These are phyloP conservation scores for Passer domesticus DNA, from an alignment of 2,113 vertebrate genomes.

Conservation along the genomic window DNA sequence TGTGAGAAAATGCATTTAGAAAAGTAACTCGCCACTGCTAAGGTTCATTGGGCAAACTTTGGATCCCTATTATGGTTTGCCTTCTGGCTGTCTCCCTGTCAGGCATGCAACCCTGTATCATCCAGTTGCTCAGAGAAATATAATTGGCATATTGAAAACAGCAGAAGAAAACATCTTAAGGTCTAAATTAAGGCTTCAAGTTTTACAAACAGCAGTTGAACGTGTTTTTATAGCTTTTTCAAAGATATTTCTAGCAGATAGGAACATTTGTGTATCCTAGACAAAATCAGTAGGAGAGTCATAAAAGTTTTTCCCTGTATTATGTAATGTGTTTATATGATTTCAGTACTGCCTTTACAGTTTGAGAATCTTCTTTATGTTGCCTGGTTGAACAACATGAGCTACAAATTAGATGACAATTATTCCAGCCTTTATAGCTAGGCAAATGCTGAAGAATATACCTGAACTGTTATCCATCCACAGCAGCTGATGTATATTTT, in stretches of 20 bases:
- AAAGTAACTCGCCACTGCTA: not conserved
- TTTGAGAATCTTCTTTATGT: not conserved
- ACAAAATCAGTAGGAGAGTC: not conserved
- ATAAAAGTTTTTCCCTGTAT: not conserved
- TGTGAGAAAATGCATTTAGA: not conserved
- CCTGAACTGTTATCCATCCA: not conserved
- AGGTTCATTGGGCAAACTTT: not conserved
- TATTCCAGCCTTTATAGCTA: not conserved
- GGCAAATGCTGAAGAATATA: not conserved
- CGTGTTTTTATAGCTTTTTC: not conserved
- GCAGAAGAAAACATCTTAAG: not conserved
- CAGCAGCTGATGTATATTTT: not conserved
- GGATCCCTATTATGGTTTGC: not conserved
- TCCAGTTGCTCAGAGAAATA: not conserved
- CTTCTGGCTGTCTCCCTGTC: not conserved
- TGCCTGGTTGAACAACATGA: not conserved
- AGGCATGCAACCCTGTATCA: not conserved
- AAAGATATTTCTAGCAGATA: not conserved
- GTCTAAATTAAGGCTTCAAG: not conserved
- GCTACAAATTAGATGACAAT: not conserved
- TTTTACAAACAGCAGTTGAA: not conserved
- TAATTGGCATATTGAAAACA: slow-evolving; percentile 6
- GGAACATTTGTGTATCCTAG: not conserved
- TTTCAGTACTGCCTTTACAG: not conserved
- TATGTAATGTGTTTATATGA: not conserved